Percentiles rank a stretch among this genome's conserved stretches.
Conservation (phyloP, 2,888 invertebrate species). For the Dione juno region DNA sequence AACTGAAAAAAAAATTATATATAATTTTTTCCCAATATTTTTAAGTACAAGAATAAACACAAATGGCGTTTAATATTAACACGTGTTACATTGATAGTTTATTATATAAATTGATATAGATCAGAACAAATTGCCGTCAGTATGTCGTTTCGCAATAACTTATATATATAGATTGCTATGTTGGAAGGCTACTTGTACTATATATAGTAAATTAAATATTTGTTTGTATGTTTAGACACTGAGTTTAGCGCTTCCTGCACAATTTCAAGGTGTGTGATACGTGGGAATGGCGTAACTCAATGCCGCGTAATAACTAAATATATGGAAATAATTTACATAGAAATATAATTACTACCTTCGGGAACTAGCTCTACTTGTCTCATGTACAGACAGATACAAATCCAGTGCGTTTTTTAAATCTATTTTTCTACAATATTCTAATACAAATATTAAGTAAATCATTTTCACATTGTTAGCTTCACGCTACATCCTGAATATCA, state of each 20-base stretch:
- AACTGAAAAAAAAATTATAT: too few species aligned
- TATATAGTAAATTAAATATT: conserved; percentile 3
- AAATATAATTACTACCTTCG: too few species aligned
- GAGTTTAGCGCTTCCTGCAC: too few species aligned
- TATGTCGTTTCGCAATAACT: conserved; percentile 38
- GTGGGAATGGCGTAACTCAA: background rate
- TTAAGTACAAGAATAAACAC: background rate
- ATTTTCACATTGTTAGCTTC: too few species aligned
- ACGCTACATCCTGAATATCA: too few species aligned
- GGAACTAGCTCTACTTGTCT: too few species aligned
- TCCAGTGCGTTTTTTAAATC: too few species aligned
- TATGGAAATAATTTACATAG: too few species aligned
- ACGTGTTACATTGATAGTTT: conserved; percentile 34
- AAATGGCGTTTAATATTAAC: conserved; percentile 17
- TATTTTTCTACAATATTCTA: too few species aligned
- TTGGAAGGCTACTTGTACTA: background rate
- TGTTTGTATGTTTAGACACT: background rate
- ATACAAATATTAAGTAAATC: too few species aligned
- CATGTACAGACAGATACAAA: too few species aligned
- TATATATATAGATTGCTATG: background rate
- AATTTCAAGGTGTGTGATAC: too few species aligned
- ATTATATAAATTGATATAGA: conserved; percentile 45
- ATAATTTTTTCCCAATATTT: background rate
- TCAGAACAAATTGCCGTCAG: conserved; percentile 41
- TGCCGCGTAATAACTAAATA: background rate